These are phyloP conservation scores for Hemithea aestivaria DNA, from an alignment of 2,888 invertebrate genomes.

Conservation along the genomic window DNA sequence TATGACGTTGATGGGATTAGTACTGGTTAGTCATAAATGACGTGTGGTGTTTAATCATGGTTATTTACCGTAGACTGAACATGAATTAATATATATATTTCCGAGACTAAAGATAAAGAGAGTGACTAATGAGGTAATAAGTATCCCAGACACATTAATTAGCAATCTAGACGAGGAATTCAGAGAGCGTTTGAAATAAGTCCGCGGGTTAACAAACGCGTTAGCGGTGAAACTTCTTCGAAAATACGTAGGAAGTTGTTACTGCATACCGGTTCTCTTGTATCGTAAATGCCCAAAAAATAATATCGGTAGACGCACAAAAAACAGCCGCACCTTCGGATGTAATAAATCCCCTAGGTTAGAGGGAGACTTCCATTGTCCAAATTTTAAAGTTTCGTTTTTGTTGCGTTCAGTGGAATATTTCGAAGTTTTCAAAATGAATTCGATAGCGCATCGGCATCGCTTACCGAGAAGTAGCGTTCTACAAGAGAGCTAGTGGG, in stretches of 20 bases:
- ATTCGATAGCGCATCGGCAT: conserved; percentile 47
- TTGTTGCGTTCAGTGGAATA: conserved; percentile 32
- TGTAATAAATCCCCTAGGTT: conserved; percentile 47
- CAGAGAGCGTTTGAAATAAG: conserved; percentile 10
- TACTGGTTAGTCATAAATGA: conserved; percentile 10
- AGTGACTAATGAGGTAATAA: conserved; percentile 16
- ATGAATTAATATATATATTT: too few relatives aligned
- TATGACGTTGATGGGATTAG: conserved; percentile 7
- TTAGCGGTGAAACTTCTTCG: conserved; percentile 19
- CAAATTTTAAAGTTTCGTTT: conserved; percentile 40
- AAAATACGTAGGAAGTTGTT: conserved; percentile 29
- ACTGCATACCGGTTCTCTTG: conserved; percentile 30
- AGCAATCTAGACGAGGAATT: conserved; percentile 5
- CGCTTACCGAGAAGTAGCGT: conserved; percentile 54
- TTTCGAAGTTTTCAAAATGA: conserved; percentile 49
- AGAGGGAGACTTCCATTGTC: conserved; percentile 65
- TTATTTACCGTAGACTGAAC: conserved; percentile 1
- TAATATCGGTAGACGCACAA: conserved; percentile 30
- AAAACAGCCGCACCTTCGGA: conserved; percentile 46
- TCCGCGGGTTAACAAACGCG: conserved; percentile 21
- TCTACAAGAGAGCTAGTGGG: conserved; percentile 23
- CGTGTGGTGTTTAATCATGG: conserved; percentile 2
- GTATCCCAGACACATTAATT: conserved; percentile 6
- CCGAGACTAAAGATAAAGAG: conserved; percentile 1
- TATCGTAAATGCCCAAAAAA: conserved; percentile 30